These are phyloP conservation scores for Synergus umbraculus DNA, from an alignment of 2,888 invertebrate genomes.

Conservation along the genomic window DNA sequence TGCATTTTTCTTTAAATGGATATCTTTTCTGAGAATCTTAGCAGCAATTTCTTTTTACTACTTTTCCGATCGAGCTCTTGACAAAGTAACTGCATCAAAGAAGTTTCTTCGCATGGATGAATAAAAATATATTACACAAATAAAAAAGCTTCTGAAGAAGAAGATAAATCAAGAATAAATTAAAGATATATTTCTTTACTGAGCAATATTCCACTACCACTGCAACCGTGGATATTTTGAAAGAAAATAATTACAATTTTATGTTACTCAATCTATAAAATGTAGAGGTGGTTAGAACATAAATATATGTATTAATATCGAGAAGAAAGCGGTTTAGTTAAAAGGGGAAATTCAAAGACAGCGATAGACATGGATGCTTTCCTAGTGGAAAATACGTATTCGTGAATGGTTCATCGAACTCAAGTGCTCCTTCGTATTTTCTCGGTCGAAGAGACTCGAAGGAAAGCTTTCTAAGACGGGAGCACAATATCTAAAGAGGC, in stretches of 20 bases:
- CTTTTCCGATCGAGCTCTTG: constrained; percentile 17
- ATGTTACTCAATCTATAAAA: not conserved
- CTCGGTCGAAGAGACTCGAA: constrained; percentile 37
- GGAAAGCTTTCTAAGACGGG: constrained; percentile 31
- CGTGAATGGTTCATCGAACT: constrained; percentile 38
- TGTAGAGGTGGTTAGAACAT: not conserved
- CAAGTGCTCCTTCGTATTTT: constrained; percentile 37
- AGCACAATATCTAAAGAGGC: constrained; percentile 33
- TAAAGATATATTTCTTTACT: not conserved
- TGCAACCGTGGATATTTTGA: not conserved
- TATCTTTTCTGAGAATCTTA: not conserved
- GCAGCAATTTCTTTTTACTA: constrained; percentile 6
- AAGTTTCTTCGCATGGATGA: not conserved
- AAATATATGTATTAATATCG: not conserved
- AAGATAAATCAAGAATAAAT: not conserved
- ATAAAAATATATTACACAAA: not conserved
- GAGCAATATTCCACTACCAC: not conserved
- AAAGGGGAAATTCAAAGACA: constrained; percentile 27
- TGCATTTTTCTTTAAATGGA: not conserved
- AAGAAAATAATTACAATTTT: not conserved
- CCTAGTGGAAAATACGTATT: constrained; percentile 32
- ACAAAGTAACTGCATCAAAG: not conserved
- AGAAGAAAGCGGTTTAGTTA: constrained; percentile 2
- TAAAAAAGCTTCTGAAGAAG: not conserved
- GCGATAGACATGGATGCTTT: constrained; percentile 17